phyloP scores from a whole-genome alignment of 2,888 invertebrate species.

The Molorchus minor region DNA sequence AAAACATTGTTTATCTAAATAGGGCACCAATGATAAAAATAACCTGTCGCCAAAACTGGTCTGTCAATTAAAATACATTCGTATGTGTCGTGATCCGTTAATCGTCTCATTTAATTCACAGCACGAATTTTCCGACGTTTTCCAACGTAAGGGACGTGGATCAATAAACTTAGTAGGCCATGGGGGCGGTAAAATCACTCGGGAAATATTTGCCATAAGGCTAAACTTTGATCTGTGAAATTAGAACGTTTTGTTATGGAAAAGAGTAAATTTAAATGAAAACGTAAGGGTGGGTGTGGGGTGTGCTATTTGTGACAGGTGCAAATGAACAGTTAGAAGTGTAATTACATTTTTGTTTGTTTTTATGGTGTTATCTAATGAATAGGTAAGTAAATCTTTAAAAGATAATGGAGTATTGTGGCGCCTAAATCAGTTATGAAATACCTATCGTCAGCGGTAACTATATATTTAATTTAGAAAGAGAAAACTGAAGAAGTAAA shows the following conservation, averaged over 20 bases:
- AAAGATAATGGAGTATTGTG: too few species aligned
- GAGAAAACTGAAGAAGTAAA: too few species aligned
- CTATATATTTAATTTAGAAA: too few species aligned
- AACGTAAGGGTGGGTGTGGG: not conserved
- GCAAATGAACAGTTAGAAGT: too few species aligned
- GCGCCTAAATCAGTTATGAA: too few species aligned
- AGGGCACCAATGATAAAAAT: constrained; percentile 8
- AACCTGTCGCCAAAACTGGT: not conserved
- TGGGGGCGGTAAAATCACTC: constrained; percentile 43
- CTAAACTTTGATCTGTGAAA: constrained; percentile 27
- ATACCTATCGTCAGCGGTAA: too few species aligned
- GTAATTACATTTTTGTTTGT: not conserved
- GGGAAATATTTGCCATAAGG: constrained; percentile 25
- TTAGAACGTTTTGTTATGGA: too few species aligned
- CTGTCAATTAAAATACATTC: not conserved
- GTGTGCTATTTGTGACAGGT: too few species aligned
- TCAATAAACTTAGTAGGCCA: constrained; percentile 47
- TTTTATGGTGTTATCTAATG: not conserved
- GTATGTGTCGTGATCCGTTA: not conserved
- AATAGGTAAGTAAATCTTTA: constrained; percentile 7
- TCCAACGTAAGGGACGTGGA: constrained; percentile 22
- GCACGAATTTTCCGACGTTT: constrained; percentile 1
- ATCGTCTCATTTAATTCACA: constrained; percentile 1
- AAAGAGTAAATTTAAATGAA: too few species aligned
- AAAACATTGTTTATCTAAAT: constrained; percentile 11